Evolutionary conservation across 2,888 invertebrate genomes (phyloP).

Genomic region (Temnothorax unifasciatus): DNA sequence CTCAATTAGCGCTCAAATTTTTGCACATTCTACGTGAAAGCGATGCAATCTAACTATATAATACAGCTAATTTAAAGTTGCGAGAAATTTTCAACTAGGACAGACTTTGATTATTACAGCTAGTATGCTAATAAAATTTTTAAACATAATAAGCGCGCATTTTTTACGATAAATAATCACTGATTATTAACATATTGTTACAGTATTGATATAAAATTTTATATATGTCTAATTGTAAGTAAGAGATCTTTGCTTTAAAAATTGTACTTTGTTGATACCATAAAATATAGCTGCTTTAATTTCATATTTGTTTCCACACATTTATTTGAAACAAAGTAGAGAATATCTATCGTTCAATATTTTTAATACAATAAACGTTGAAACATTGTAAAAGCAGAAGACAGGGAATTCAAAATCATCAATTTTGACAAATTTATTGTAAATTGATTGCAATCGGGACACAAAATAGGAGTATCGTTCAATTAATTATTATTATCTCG

Average conservation of each 20-base stretch:
- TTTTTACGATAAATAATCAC: background rate
- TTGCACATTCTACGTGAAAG: background rate
- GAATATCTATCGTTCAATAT: background rate
- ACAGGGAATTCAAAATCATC: background rate
- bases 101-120: conserved; percentile 3
- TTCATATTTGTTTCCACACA: background rate
- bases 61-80: conserved; percentile 36
- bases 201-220: background rate
- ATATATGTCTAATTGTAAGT: background rate
- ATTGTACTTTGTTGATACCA: background rate
- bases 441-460: background rate
- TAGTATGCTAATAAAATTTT: background rate
- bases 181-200: background rate
- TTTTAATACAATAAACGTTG: background rate
- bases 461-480: background rate
- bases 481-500: background rate
- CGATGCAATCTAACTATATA: conserved; percentile 4
- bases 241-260: background rate
- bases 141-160: background rate
- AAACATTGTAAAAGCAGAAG: background rate
- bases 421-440: background rate
- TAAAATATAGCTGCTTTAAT: background rate
- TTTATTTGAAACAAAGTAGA: background rate
- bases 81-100: background rate
- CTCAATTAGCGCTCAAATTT: conserved; percentile 34